Percentiles rank a stretch among this genome's conserved stretches.
phyloP scores from a whole-genome alignment of 2,113 vertebrate species.

The Monarcha castaneiventris region DNA sequence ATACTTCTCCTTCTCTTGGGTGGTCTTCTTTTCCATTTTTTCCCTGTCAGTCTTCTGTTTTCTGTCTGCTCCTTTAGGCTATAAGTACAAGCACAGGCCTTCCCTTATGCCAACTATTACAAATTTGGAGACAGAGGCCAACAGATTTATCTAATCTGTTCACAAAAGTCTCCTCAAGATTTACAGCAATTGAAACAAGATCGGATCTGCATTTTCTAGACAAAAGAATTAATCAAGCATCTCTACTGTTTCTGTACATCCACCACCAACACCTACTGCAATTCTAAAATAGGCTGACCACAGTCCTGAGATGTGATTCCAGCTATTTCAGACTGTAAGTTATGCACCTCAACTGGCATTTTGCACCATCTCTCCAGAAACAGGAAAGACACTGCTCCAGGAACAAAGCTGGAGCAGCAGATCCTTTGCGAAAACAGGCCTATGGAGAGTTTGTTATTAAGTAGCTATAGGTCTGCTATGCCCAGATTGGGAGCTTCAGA shows the following conservation, averaged over 20 bases:
- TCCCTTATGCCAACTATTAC: slow-evolving; percentile 18
- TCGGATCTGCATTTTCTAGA: not conserved
- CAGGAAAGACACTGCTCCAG: not conserved
- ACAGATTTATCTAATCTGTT: not conserved
- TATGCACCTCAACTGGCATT: not conserved
- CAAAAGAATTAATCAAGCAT: not conserved
- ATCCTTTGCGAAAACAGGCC: not conserved
- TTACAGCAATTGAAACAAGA: not conserved
- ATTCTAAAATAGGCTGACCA: not conserved
- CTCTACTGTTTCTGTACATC: not conserved
- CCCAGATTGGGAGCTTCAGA: not conserved
- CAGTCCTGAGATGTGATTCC: not conserved
- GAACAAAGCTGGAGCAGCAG: not conserved
- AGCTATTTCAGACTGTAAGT: not conserved
- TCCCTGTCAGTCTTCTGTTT: slow-evolving; percentile 95
- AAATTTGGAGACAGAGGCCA: slow-evolving; percentile 2
- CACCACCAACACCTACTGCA: not conserved
- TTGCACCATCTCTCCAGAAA: not conserved
- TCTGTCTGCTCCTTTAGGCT: slow-evolving; percentile 96
- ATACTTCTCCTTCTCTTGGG: slow-evolving; percentile 91
- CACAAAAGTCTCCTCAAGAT: not conserved
- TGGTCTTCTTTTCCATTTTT: slow-evolving; percentile 89
- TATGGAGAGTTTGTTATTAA: not conserved
- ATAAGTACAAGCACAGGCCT: slow-evolving; percentile 54
- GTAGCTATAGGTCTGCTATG: not conserved